Base-by-base conservation (phyloP, 2,797 vertebrate species). In the Coracias cyanogaster region DNA sequence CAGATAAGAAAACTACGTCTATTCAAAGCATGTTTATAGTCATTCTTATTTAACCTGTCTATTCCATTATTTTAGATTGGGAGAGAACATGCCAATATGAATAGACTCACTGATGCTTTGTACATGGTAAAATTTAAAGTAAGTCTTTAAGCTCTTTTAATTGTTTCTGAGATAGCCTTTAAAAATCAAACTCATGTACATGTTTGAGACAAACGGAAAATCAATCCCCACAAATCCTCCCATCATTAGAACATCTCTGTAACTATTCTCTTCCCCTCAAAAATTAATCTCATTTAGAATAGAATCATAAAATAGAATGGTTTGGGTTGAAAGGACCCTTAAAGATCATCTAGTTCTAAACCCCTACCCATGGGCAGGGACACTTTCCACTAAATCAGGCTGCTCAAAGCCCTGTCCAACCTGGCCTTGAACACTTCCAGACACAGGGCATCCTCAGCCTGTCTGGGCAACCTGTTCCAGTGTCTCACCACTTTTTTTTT, bases 71-170 rank as follows among this genome's bases (percentile, higher is more conserved):
- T 96, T 83, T 86, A 99, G 99, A 98, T 96, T 69, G 99, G 99
- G 76, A 98, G 98, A 16, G 98, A 99, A 72, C 99, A 99, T 94
- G 93, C 98, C 81, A 97, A 98, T 95, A 98, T 99, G 97, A 98
- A 99, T 97, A 98, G 98, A 77, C 98, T 99, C 92, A 99, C 99
- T 41, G 99, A 99, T 52, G 98, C 99, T 29, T 97, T 99, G 73
- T 99, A 99, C 97, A 99, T 99, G 98, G 99, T 99, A 54, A 99
- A 99, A 96, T 99, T 99, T 97, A 99, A 99, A 98, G 99, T 99
- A 98, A 98, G 97, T 96, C 48, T 92, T 92, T 66, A 48, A 66
- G 26, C 12, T 82, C 24, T 82, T 91, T 11, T 46, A 58, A 43
- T 58, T 82, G 8, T 25, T 89, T 82, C 37, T 85, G 29, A n/a